Conservation (phyloP, 2,113 vertebrate species). For the Callocephalon fimbriatum region DNA sequence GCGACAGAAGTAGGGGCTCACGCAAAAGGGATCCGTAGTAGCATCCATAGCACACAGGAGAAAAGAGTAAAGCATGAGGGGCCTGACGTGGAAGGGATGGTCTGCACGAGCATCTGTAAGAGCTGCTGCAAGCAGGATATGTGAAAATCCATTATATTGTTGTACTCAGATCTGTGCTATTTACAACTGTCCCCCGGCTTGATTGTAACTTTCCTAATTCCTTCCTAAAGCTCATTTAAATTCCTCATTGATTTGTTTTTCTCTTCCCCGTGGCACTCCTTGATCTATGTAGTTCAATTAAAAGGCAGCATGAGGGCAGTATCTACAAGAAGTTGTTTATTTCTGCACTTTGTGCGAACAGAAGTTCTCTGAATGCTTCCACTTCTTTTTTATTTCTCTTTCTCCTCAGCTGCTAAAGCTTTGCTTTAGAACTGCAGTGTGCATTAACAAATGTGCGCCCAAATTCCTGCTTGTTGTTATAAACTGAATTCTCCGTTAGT, state of each 20-base stretch:
- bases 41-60: fast-evolving
- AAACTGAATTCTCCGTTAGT: not conserved
- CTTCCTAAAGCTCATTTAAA: not conserved
- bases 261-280: not conserved
- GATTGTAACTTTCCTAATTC: not conserved
- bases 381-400: not conserved
- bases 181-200: not conserved
- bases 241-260: not conserved
- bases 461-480: not conserved
- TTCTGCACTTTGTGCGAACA: not conserved
- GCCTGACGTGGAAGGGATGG: not conserved
- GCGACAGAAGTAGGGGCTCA: not conserved
- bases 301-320: conserved; percentile 71
- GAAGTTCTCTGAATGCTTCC: not conserved
- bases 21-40: fast-evolving
- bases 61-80: not conserved
- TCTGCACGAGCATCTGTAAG: not conserved
- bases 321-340: conserved; percentile 65
- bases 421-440: not conserved
- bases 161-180: not conserved
- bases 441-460: not conserved
- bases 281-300: conserved; percentile 70
- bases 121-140: not conserved
- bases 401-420: not conserved
- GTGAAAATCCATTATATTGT: not conserved